Base-by-base conservation (phyloP, 2,888 invertebrate genomes). In the Nymphalis urticae region DNA sequence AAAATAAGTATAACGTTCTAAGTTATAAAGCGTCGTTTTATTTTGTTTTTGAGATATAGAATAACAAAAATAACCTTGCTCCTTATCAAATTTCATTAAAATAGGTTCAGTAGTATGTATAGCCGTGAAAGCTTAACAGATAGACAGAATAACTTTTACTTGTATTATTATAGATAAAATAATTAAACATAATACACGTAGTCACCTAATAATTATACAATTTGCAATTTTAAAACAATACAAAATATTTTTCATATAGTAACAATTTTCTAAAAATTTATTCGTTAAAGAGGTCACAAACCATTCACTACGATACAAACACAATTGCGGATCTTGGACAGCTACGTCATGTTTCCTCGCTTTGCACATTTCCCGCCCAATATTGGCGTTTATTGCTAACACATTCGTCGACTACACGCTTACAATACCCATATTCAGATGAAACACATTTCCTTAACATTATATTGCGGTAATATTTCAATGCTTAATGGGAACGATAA, bases 361-460 rank as follows among this genome's bases (percentile, higher is more conserved):
- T 80, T 80, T 81, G 77, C 77, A 77, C 80, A 82, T 82, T 85
- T 83, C 80, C 82, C 80, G 78, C 78, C 78, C 77, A 82, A 81
- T 77, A 78, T 74, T 78, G 77, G 77, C 81, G 79, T 77, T 79
- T 78, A 79, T 73, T 77, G 77, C 77, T 56, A 68, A 71, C 73
- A 79, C 82, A 79, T 82, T 82, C 75, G 73, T 76, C 77, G 77
- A 77, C 77, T 69, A 48, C 48, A 60, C 61, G 68, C 66, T 71
- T 32, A 58, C 54, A 9, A 32, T 32, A 32, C 58, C n/a, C 77
- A 77, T 81, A 80, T 80, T 79, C 73, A 72, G 69, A 71, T 79
- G 21, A 53, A 69, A 62, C 48, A n/a, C 19, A 54, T 58, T 62
- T 66, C 48, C 24, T 24, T 48, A 36, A 17, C 21, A 36, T 10